phyloP scores from a whole-genome alignment of 2,797 vertebrate genomes.

The Mareca strepera region DNA sequence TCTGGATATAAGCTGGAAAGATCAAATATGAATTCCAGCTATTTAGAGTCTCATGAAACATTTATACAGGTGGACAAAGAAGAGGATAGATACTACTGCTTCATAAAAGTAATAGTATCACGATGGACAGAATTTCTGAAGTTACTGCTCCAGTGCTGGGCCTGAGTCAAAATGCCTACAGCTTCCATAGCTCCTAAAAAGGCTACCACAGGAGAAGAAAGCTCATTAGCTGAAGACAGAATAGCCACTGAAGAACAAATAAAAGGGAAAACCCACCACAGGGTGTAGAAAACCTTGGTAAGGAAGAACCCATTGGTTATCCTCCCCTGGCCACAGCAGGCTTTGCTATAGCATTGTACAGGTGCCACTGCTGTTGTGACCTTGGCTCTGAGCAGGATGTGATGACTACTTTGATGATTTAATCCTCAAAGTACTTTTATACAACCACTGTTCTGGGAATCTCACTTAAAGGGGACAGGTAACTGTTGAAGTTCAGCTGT shows the following conservation, averaged over 20 bases:
- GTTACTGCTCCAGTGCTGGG: background rate
- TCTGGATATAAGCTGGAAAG: background rate
- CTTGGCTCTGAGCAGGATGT: background rate
- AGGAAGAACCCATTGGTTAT: background rate
- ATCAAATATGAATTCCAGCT: background rate
- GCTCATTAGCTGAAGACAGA: background rate
- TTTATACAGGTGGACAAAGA: background rate
- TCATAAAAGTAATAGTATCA: background rate
- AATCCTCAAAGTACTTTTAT: background rate
- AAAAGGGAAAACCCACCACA: background rate
- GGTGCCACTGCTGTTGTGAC: background rate
- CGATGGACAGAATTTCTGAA: background rate
- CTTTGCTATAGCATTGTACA: background rate
- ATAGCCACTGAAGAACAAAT: background rate
- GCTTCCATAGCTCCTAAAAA: background rate
- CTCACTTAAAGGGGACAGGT: background rate
- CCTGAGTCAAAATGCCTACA: rapidly evolving
- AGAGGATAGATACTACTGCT: background rate
- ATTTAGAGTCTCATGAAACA: background rate
- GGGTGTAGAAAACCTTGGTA: background rate
- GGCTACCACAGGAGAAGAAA: background rate
- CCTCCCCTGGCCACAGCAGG: background rate
- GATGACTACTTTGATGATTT: background rate
- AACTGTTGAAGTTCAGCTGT: background rate
- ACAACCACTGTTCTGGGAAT: background rate